These are phyloP conservation scores for Wasmannia auropunctata DNA, from an alignment of 1,140 invertebrate species.

Conservation along the genomic window DNA sequence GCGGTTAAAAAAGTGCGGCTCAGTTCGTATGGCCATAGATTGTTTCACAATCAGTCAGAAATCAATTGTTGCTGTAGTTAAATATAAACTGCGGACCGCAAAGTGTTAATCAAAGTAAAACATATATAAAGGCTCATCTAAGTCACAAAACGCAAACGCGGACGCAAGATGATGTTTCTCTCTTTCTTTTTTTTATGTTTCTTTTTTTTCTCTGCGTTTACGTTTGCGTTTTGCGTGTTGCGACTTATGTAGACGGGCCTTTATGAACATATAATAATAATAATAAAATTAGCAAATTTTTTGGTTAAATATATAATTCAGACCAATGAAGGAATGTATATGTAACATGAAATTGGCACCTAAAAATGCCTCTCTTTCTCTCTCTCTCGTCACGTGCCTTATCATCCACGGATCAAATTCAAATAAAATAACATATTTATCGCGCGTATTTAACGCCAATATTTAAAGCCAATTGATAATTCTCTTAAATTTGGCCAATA, in stretches of 20 bases:
- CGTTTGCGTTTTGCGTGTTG: no score
- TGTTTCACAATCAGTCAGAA: no score
- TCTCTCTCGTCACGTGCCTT: slow-evolving; percentile 49
- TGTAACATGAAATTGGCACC: slow-evolving; percentile 32
- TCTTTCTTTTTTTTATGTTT: no score
- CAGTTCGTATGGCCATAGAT: no score
- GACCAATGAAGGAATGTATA: neutral
- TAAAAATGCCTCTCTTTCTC: slow-evolving; percentile 43
- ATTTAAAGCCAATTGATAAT: slow-evolving; percentile 1
- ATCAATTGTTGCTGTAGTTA: no score
- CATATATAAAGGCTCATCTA: no score
- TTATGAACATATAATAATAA: neutral
- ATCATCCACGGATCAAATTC: slow-evolving; percentile 23
- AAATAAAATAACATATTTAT: neutral
- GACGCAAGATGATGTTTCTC: no score
- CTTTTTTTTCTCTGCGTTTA: no score
- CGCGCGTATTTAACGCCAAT: neutral
- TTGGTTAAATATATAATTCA: neutral
- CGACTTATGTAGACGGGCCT: no score
- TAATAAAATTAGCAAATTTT: neutral
- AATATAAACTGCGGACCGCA: no score
- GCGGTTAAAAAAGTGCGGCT: no score
- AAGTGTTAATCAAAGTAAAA: neutral
- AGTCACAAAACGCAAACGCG: no score
- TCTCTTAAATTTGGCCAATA: slow-evolving; percentile 21